Conservation (phyloP, 1,140 invertebrate species). For the Brachionus koreanus region DNA sequence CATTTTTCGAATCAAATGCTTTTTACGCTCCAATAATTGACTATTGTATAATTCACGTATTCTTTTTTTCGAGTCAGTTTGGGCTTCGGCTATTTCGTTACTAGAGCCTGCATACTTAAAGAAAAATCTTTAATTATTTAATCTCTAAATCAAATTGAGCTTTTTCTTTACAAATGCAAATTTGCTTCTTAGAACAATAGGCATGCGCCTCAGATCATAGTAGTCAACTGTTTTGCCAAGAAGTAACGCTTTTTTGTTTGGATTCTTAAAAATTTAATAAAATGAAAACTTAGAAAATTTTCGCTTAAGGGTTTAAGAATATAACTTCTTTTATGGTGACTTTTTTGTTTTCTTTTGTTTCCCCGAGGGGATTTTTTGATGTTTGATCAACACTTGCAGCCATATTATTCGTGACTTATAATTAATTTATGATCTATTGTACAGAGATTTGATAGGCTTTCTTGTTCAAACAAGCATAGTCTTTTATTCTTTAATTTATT, state of each 20-base stretch:
- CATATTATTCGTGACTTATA: not conserved
- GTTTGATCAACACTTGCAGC: conserved; percentile 17
- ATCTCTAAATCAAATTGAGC: not conserved
- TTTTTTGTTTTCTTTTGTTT: conserved; percentile 16
- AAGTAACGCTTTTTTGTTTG: not conserved
- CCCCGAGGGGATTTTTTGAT: not conserved
- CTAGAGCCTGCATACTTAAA: not conserved
- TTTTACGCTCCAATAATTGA: not conserved
- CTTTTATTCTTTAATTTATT: not conserved
- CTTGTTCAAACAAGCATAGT: not conserved
- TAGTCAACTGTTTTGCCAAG: conserved; percentile 16
- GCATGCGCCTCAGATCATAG: conserved; percentile 13
- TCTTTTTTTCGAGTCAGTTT: not conserved
- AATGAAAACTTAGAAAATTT: conserved; percentile 13
- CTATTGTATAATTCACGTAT: not conserved
- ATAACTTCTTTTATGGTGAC: conserved; percentile 14
- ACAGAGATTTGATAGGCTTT: not conserved
- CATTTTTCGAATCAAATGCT: not conserved
- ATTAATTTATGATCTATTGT: conserved; percentile 17
- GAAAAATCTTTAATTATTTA: not conserved
- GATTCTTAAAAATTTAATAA: conserved; percentile 23
- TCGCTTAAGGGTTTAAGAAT: not conserved
- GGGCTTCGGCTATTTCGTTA: not conserved
- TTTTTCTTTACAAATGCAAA: not conserved
- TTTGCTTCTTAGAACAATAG: conserved; percentile 5